Conservation (phyloP, 2,113 vertebrate genomes). For the Python bivittatus region DNA sequence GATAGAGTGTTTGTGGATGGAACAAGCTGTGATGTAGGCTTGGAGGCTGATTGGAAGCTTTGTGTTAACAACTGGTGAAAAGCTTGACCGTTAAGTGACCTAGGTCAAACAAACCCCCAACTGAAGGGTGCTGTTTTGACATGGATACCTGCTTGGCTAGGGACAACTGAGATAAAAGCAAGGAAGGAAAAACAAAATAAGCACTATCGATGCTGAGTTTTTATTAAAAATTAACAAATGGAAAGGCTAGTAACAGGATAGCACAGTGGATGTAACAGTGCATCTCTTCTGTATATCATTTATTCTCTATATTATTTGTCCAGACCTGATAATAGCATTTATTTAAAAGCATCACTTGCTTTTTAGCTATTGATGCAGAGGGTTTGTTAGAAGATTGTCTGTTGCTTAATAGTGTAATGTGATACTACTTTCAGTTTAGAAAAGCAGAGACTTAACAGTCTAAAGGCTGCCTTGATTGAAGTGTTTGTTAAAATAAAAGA, state of each 20-base stretch:
- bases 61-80: conserved; percentile 86
- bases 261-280: conserved; percentile 37
- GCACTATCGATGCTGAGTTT: conserved; percentile 58
- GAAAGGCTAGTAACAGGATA: conserved; percentile 36
- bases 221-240: conserved; percentile 41
- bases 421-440: conserved; percentile 73
- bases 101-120: conserved; percentile 82
- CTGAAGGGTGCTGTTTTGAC: conserved; percentile 81
- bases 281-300: conserved; percentile 10
- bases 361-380: conserved; percentile 49
- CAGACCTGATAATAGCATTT: conserved; percentile 51
- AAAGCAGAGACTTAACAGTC: conserved; percentile 79
- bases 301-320: conserved; percentile 26
- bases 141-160: conserved; percentile 87
- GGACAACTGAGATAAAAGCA: conserved; percentile 67
- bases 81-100: conserved; percentile 90
- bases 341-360: conserved; percentile 58
- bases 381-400: conserved; percentile 36
- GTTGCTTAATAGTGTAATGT: conserved; percentile 72
- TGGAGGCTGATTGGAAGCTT: conserved; percentile 71
- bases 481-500: conserved; percentile 75
- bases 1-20: conserved; percentile 68
- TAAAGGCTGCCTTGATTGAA: conserved; percentile 74
- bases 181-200: conserved; percentile 56
- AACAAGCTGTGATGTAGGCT: conserved; percentile 57